Conservation (phyloP, 2,113 vertebrate species). For the Furnarius figulus region DNA sequence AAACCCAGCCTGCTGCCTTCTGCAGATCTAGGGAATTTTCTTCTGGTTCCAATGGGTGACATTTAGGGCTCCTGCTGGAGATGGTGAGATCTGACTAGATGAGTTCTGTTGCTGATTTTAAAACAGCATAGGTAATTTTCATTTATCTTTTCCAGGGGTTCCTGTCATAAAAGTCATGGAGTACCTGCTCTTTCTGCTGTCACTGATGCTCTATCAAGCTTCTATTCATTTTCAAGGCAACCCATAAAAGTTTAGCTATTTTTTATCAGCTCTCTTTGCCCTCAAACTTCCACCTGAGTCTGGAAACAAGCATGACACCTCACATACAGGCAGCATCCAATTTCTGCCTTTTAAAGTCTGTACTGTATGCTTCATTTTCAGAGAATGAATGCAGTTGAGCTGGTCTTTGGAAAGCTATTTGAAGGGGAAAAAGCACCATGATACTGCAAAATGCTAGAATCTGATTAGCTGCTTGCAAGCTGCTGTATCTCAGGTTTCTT, state of each 20-base stretch:
- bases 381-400: not conserved
- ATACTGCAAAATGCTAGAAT: not conserved
- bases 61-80: rapidly evolving
- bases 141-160: not conserved
- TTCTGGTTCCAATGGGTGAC: not conserved
- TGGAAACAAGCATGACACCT: not conserved
- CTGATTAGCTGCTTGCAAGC: not conserved
- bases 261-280: not conserved
- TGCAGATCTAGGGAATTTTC: not conserved
- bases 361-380: not conserved
- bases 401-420: not conserved
- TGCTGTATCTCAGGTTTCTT: not conserved
- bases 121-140: not conserved
- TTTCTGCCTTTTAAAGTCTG: not conserved
- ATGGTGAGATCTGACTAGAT: not conserved
- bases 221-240: not conserved
- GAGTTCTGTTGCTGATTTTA: not conserved
- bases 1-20: not conserved
- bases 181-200: not conserved
- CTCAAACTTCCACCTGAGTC: not conserved
- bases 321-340: not conserved
- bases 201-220: not conserved
- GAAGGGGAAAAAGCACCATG: rapidly evolving
- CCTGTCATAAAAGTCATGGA: not conserved
- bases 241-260: not conserved